Conservation (phyloP, 2,888 invertebrate species). For the Cryptocephalus moraei region DNA sequence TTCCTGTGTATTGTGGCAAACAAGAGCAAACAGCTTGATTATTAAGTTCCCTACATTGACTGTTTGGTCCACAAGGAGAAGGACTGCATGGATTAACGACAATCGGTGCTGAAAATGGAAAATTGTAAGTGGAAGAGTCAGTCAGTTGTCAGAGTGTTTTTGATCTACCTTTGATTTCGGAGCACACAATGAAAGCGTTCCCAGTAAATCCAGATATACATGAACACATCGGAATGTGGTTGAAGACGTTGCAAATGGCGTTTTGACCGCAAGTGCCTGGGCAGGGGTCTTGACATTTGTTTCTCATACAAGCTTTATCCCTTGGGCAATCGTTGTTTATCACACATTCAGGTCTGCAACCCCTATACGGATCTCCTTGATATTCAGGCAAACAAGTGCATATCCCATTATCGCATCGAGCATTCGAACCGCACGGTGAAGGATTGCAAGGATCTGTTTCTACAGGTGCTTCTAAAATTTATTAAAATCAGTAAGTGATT, state of each 20-base stretch:
- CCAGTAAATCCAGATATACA: constrained; percentile 49
- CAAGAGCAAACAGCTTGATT: constrained; percentile 60
- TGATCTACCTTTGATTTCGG: background rate
- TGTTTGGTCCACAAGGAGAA: constrained; percentile 71
- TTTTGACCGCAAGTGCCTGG: constrained; percentile 59
- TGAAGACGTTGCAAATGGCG: constrained; percentile 63
- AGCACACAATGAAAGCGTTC: constrained; percentile 46
- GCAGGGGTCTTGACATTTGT: constrained; percentile 67
- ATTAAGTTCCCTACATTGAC: constrained; percentile 63
- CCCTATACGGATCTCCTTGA: constrained; percentile 61
- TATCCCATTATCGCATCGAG: constrained; percentile 52
- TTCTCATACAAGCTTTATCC: constrained; percentile 58
- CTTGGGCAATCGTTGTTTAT: constrained; percentile 59
- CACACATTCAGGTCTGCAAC: constrained; percentile 65
- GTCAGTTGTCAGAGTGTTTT: background rate
- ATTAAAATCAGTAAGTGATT: background rate
- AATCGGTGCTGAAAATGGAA: constrained; percentile 6
- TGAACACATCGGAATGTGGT: constrained; percentile 68
- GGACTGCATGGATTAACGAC: constrained; percentile 47
- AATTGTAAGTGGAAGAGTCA: background rate
- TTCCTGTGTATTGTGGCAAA: constrained; percentile 54
- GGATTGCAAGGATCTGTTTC: constrained; percentile 50
- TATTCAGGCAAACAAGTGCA: constrained; percentile 61
- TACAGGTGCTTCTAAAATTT: constrained; percentile 9
- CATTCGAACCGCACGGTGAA: constrained; percentile 69